phyloP scores from a whole-genome alignment of 2,797 vertebrate genomes.

The Cottoperca gobio region DNA sequence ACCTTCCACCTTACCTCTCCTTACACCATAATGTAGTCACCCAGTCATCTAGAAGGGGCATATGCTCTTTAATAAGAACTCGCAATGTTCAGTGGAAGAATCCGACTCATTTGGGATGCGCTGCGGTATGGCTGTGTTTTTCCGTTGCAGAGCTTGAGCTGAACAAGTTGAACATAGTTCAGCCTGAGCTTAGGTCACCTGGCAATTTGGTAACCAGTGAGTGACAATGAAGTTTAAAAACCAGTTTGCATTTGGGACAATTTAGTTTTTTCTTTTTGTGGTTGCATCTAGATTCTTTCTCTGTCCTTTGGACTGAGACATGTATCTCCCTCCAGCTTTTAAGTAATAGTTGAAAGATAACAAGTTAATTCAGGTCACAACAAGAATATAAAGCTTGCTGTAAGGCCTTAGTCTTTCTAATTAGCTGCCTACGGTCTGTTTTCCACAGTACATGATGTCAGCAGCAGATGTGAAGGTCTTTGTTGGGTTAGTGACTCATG shows the following conservation, averaged over 20 bases:
- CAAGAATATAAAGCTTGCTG: background rate
- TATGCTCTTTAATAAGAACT: background rate
- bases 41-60: background rate
- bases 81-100: background rate
- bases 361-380: background rate
- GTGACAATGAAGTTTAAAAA: background rate
- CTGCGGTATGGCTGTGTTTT: background rate
- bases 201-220: background rate
- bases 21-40: conserved; percentile 3
- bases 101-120: background rate
- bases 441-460: background rate
- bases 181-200: background rate
- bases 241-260: background rate
- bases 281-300: background rate
- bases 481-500: conserved; percentile 38
- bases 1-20: conserved; percentile 6
- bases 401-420: background rate
- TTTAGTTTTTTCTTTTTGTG: background rate
- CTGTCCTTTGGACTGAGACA: background rate
- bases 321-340: background rate
- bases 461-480: conserved; percentile 7
- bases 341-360: background rate
- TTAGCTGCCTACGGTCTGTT: background rate
- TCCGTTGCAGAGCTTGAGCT: background rate
- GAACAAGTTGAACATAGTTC: background rate